phyloP scores from a whole-genome alignment of 2,113 vertebrate genomes.

The Sphyrna mokarran region DNA sequence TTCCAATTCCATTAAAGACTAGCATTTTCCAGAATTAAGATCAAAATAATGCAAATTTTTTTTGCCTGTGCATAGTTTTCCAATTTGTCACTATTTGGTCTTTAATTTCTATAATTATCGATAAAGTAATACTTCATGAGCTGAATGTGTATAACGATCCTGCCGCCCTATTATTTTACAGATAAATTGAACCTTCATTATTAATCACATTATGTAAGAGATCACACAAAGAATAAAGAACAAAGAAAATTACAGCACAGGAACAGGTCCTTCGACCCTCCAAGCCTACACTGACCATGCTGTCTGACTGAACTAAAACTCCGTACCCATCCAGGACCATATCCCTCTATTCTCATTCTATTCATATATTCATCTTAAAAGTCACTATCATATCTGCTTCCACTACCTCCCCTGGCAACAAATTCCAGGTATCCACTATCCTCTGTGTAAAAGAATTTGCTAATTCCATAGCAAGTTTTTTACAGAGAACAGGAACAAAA shows the following conservation, averaged over 20 bases:
- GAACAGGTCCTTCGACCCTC: too few relatives aligned
- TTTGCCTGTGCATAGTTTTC: neutral
- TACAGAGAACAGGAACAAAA: neutral
- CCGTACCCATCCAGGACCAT: too few relatives aligned
- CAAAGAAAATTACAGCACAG: too few relatives aligned
- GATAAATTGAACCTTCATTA: neutral
- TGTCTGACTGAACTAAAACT: too few relatives aligned
- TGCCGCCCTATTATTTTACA: neutral
- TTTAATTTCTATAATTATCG: neutral
- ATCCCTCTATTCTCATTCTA: too few relatives aligned
- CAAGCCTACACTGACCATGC: too few relatives aligned
- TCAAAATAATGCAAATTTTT: neutral
- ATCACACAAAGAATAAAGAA: neutral
- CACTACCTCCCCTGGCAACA: too few relatives aligned
- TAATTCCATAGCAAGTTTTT: too few relatives aligned
- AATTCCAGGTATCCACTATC: too few relatives aligned
- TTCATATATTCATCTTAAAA: too few relatives aligned
- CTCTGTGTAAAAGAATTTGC: too few relatives aligned
- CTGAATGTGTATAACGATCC: neutral
- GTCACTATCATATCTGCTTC: too few relatives aligned
- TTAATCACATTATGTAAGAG: neutral
- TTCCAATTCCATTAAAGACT: neutral
- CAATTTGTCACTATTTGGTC: neutral
- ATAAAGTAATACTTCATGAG: neutral
- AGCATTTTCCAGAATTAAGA: neutral